Evolutionary conservation across 1,140 invertebrate species (phyloP).

Genomic region (Teleogryllus occipitalis): DNA sequence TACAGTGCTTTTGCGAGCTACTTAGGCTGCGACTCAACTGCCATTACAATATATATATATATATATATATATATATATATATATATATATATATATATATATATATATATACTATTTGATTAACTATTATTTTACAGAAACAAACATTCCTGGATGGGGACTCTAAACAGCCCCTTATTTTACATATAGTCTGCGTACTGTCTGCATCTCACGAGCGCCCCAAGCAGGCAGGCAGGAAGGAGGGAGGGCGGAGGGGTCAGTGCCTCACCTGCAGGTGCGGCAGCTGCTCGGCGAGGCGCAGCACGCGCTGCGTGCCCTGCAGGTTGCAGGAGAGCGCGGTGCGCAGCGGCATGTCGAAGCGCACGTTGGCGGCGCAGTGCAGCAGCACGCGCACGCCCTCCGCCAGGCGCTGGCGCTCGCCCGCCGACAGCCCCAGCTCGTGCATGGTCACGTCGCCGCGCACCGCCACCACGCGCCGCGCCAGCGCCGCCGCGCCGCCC

Average conservation of each 20-base stretch:
- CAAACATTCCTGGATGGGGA: too few species aligned
- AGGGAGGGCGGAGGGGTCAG: neutral
- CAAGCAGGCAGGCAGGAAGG: neutral
- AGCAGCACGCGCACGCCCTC: constrained; percentile 51
- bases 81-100: too few species aligned
- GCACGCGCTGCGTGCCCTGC: constrained; percentile 37
- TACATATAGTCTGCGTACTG: too few species aligned
- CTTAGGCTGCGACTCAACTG: too few species aligned
- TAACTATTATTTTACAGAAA: too few species aligned
- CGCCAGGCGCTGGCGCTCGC: constrained; percentile 7
- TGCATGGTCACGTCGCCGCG: constrained; percentile 22
- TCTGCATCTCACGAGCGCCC: too few species aligned
- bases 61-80: too few species aligned
- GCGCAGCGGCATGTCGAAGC: constrained; percentile 55
- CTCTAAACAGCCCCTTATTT: too few species aligned
- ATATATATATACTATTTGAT: too few species aligned
- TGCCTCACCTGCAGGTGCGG: constrained; percentile 30
- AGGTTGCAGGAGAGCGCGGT: constrained; percentile 28
- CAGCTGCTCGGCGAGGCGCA: constrained; percentile 36
- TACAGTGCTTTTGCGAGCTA: too few species aligned
- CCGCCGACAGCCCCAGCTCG: constrained; percentile 12
- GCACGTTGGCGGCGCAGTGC: constrained; percentile 58
- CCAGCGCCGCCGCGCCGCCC: constrained; percentile 22
- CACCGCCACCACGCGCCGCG: constrained; percentile 12
- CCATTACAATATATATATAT: too few species aligned